Percentiles rank a stretch among this genome's conserved stretches.
Evolutionary conservation across 2,888 invertebrate species (phyloP).

Genomic region (Drosophila mettleri): DNA sequence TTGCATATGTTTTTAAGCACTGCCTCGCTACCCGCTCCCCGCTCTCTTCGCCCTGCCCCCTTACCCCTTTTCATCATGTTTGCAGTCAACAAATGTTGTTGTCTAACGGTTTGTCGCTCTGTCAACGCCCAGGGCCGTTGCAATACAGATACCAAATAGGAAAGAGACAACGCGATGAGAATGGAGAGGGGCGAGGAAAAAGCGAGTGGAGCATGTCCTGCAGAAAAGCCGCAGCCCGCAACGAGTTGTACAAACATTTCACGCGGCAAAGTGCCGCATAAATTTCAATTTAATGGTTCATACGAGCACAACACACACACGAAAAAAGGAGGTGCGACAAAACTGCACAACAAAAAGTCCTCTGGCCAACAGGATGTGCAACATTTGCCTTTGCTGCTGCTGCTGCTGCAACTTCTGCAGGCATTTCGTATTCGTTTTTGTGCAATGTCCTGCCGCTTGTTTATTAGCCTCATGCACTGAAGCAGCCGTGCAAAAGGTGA

Average conservation of each 20-base stretch:
- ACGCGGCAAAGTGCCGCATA: slow-evolving; percentile 79
- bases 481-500: slow-evolving; percentile 67
- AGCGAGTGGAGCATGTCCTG: slow-evolving; percentile 12
- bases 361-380: slow-evolving; percentile 63
- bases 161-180: slow-evolving; percentile 7
- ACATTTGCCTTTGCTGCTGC: slow-evolving; percentile 60
- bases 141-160: slow-evolving; percentile 32
- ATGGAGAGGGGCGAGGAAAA: background rate
- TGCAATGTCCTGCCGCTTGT: slow-evolving; percentile 58
- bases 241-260: slow-evolving; percentile 80
- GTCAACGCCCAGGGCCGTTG: slow-evolving; percentile 67
- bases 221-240: slow-evolving; percentile 75
- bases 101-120: slow-evolving; percentile 78
- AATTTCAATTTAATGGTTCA: slow-evolving; percentile 77
- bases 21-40: background rate
- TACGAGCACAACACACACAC: slow-evolving; percentile 45
- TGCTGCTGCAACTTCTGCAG: slow-evolving; percentile 31
- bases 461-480: slow-evolving; percentile 73
- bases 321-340: slow-evolving; percentile 75
- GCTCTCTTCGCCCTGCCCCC: background rate
- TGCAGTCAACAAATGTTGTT: slow-evolving; percentile 54
- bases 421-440: slow-evolving; percentile 35
- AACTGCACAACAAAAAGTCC: slow-evolving; percentile 52
- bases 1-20: slow-evolving; percentile 72
- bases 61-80: background rate